A percentile compares a stretch with the other conserved stretches of the same genome.
phyloP scores from a whole-genome alignment of 2,113 vertebrate species.

The Rhinolophus ferrumequinum region DNA sequence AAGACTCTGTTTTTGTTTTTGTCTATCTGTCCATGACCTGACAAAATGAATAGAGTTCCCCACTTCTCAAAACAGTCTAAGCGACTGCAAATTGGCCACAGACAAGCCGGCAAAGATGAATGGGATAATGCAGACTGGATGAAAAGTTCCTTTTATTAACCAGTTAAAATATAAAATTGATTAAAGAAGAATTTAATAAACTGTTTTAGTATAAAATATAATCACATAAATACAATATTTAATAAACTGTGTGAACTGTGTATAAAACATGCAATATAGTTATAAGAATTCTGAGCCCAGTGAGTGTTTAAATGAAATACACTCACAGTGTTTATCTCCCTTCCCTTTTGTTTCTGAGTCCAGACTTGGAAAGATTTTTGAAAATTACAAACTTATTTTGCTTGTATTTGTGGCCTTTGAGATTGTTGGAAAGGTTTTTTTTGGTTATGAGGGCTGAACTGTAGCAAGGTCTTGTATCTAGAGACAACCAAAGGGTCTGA shows the following conservation, averaged over 20 bases:
- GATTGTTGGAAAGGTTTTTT: neutral
- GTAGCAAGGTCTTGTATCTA: neutral
- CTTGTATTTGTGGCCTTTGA: neutral
- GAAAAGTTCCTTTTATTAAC: neutral
- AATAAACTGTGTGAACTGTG: neutral
- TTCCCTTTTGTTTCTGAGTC: neutral
- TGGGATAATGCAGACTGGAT: fast-evolving
- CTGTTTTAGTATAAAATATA: neutral
- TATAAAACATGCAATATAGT: neutral
- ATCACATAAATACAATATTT: neutral
- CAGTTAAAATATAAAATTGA: neutral
- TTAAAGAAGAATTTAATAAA: neutral
- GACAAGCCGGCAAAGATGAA: neutral
- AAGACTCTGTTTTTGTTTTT: constrained; percentile 63
- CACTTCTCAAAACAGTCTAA: neutral
- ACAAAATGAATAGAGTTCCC: neutral
- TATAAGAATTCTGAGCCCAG: neutral
- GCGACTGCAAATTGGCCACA: fast-evolving
- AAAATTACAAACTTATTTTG: neutral
- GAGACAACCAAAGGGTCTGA: neutral
- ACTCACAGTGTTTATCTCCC: fast-evolving
- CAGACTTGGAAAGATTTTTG: neutral
- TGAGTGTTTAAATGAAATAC: neutral
- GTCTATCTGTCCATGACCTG: neutral
- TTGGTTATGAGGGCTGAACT: neutral